Evolutionary conservation across 1,140 invertebrate genomes (phyloP).

Genomic region (Bombus balteatus): DNA sequence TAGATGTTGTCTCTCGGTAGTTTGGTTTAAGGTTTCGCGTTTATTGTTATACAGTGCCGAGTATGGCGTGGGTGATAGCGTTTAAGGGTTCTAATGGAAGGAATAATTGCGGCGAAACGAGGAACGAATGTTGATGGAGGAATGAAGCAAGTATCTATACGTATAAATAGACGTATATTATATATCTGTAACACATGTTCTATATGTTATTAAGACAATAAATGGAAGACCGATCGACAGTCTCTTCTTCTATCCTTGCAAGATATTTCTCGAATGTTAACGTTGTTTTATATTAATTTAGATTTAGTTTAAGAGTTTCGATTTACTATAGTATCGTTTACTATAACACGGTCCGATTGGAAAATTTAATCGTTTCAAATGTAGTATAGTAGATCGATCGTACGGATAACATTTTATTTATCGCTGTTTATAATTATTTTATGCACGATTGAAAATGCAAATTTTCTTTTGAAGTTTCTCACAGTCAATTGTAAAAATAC

Average conservation of each 20-base stretch:
- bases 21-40: conserved; percentile 13
- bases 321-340: neutral
- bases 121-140: conserved; percentile 44
- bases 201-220: conserved; percentile 68
- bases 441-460: neutral
- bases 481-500: no score
- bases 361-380: neutral
- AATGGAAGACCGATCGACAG: conserved; percentile 49
- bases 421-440: neutral
- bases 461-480: neutral
- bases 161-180: conserved; percentile 54
- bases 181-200: conserved; percentile 66
- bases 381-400: no score
- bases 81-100: conserved; percentile 15
- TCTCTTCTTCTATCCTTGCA: conserved; percentile 1
- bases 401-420: neutral
- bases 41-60: conserved; percentile 14
- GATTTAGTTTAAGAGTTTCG: neutral
- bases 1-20: conserved; percentile 7
- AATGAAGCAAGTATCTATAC: conserved; percentile 53
- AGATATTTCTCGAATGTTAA: neutral
- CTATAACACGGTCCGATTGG: neutral
- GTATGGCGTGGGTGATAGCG: conserved; percentile 30
- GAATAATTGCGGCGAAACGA: neutral
- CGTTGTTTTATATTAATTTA: neutral